phyloP scores from a whole-genome alignment of 1,140 invertebrate genomes.

The Drosophila serrata region DNA sequence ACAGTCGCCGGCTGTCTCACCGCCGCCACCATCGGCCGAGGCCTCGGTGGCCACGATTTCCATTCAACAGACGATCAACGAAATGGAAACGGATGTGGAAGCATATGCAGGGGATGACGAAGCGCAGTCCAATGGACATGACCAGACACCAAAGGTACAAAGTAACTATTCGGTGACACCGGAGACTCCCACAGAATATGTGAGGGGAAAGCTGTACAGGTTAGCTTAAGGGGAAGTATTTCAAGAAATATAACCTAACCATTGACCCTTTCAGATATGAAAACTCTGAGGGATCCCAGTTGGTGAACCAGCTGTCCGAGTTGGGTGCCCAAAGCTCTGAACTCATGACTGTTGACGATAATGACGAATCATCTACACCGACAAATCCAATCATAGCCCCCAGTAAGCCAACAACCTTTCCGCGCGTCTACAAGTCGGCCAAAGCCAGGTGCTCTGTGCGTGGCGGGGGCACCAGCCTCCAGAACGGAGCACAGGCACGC shows the following conservation, averaged over 20 bases:
- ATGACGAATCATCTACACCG: conserved; percentile 2
- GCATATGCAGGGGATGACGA: conserved; percentile 15
- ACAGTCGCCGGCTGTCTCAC: not conserved
- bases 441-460: conserved; percentile 23
- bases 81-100: conserved; percentile 1
- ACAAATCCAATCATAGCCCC: not conserved
- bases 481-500: not conserved
- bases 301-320: conserved; percentile 29
- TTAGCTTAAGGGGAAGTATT: not conserved
- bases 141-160: not conserved
- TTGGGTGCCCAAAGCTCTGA: not conserved
- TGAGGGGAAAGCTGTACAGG: conserved; percentile 41
- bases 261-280: conserved; percentile 13
- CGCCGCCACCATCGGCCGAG: conserved; percentile 2
- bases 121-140: not conserved
- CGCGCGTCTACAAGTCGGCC: conserved; percentile 16
- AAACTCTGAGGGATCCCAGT: conserved; percentile 12
- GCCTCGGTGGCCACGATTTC: not conserved
- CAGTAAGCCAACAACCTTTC: conserved; percentile 11
- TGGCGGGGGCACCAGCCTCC: not conserved
- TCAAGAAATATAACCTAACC: not conserved
- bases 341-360: not conserved
- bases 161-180: not conserved
- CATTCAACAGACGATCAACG: not conserved
- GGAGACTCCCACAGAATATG: not conserved